Evolutionary conservation across 2,888 invertebrate species (phyloP).

Genomic region (Drosophila anomelani): DNA sequence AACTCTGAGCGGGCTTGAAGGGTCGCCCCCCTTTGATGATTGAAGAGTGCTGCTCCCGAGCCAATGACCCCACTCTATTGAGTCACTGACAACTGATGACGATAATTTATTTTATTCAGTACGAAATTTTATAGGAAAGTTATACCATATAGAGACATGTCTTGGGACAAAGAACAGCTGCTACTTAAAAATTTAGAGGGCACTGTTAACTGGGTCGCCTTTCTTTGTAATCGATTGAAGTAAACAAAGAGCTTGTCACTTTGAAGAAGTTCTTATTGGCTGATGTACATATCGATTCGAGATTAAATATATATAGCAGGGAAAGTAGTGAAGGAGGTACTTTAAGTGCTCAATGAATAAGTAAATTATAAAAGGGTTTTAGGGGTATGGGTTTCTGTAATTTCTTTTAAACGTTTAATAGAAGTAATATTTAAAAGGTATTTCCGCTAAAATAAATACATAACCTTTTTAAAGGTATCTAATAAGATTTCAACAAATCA

Average conservation of each 20-base stretch:
- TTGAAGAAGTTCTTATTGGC: constrained; percentile 6
- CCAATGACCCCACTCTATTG: constrained; percentile 42
- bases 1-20: constrained; percentile 3
- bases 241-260: constrained; percentile 40
- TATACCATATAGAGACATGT: neutral
- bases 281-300: constrained; percentile 6
- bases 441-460: neutral
- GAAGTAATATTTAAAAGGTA: neutral
- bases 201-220: constrained; percentile 27
- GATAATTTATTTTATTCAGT: constrained; percentile 26
- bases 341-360: neutral
- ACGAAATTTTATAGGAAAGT: neutral
- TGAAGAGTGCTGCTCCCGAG: constrained; percentile 21
- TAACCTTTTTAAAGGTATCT: neutral
- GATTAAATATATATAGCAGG: constrained; percentile 1
- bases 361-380: neutral
- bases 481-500: rapidly evolving
- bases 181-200: constrained; percentile 26
- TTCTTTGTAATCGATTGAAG: constrained; percentile 35
- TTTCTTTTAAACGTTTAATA: too few relatives aligned
- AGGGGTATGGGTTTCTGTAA: too few relatives aligned
- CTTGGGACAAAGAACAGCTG: constrained; percentile 41
- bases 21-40: constrained; percentile 4
- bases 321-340: constrained; percentile 1
- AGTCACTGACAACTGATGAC: constrained; percentile 19